Evolutionary conservation across 2,113 vertebrate genomes (phyloP).

Genomic region (Misgurnus anguillicaudatus): DNA sequence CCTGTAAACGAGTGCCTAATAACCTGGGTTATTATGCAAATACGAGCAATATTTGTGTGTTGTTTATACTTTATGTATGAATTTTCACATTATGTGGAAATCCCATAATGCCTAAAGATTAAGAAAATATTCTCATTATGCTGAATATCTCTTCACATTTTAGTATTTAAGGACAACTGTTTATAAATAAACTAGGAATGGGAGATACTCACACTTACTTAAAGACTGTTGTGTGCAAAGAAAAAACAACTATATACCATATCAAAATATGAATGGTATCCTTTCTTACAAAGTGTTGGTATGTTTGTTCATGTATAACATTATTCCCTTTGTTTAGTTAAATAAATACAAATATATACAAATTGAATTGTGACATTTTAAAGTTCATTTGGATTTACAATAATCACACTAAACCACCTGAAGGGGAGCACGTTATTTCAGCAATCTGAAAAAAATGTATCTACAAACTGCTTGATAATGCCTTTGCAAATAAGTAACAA

Average conservation of each 20-base stretch:
- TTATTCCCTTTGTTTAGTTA: too few relatives aligned
- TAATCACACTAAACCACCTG: too few relatives aligned
- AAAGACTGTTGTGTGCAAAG: too few relatives aligned
- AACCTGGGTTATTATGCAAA: constrained; percentile 13
- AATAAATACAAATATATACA: too few relatives aligned
- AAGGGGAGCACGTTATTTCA: constrained; percentile 6
- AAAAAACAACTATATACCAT: too few relatives aligned
- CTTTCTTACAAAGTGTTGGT: too few relatives aligned
- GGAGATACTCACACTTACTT: too few relatives aligned
- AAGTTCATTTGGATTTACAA: too few relatives aligned
- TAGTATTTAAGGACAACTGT: neutral
- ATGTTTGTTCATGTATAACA: too few relatives aligned
- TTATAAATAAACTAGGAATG: neutral
- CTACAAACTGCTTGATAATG: constrained; percentile 41
- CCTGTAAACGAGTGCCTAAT: constrained; percentile 24
- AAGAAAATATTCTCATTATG: constrained; percentile 1
- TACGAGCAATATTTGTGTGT: neutral
- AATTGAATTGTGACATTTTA: too few relatives aligned
- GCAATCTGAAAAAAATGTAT: constrained; percentile 40
- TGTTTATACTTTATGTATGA: neutral
- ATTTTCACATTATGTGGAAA: neutral
- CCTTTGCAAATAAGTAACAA: constrained; percentile 28
- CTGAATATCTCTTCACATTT: neutral
- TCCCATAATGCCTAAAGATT: neutral
- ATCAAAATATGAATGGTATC: too few relatives aligned